phyloP scores from a whole-genome alignment of 2,797 vertebrate species.

The Coendou prehensilis region DNA sequence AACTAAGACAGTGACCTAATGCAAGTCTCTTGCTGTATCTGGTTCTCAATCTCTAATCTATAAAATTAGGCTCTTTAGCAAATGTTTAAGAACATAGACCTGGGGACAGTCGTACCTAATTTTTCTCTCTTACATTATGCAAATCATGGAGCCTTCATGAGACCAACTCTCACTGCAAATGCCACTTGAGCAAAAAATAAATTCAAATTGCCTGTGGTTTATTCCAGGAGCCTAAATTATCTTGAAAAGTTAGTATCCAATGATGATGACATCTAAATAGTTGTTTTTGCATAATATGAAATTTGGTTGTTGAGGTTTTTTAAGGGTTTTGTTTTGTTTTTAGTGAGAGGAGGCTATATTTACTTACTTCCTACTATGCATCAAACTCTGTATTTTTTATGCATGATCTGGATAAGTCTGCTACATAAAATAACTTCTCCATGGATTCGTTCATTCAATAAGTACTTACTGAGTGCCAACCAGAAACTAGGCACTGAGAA shows the following conservation, averaged over 20 bases:
- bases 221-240: neutral
- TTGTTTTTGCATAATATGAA: neutral
- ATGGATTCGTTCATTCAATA: neutral
- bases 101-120: neutral
- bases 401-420: neutral
- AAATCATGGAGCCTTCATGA: neutral
- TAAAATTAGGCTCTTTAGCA: neutral
- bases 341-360: neutral
- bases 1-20: neutral
- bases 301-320: neutral
- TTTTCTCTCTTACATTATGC: neutral
- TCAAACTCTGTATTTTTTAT: neutral
- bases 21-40: neutral
- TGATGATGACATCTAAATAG: conserved; percentile 25
- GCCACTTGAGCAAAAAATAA: neutral
- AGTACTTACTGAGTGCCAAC: neutral
- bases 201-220: neutral
- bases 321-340: neutral
- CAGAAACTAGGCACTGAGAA: neutral
- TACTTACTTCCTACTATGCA: neutral
- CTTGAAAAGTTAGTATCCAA: conserved; percentile 10
- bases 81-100: neutral
- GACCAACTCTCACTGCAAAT: neutral
- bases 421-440: neutral
- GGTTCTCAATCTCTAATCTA: neutral